Evolutionary conservation across 92 coral and sea anemone species (phyloP).

Genomic region (Porites evermanni): DNA sequence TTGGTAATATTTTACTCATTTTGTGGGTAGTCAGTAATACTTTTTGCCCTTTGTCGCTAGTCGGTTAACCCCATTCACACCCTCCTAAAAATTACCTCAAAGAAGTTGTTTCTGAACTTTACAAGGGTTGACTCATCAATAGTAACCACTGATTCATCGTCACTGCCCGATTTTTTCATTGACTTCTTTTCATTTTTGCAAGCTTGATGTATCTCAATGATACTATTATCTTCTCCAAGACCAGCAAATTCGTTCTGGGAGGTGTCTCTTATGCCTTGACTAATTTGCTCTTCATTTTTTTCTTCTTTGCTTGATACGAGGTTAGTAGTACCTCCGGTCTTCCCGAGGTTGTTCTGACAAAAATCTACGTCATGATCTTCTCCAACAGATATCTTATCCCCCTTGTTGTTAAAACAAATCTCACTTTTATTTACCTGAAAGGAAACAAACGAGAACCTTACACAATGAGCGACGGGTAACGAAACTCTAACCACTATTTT

Average conservation of each 20-base stretch:
- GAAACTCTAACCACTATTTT: background rate
- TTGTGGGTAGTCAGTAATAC: too few species aligned
- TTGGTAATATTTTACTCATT: too few species aligned
- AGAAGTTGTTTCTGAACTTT: conserved; percentile 70
- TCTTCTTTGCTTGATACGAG: background rate
- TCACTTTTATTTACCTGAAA: background rate
- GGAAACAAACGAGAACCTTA: background rate
- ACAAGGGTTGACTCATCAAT: conserved; percentile 49
- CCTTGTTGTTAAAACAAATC: background rate
- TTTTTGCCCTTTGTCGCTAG: too few species aligned
- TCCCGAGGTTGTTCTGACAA: background rate
- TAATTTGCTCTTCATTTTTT: background rate
- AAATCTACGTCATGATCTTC: background rate
- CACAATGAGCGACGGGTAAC: background rate
- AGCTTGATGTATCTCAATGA: background rate
- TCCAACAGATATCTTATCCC: too few species aligned
- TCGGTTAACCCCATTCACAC: background rate
- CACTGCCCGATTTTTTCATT: background rate
- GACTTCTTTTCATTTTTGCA: background rate
- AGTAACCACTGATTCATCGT: conserved; percentile 4
- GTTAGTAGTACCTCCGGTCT: background rate
- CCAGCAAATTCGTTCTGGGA: background rate
- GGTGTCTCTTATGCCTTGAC: background rate
- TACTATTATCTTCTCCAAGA: background rate
- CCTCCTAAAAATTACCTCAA: conserved; percentile 52